phyloP scores from a whole-genome alignment of 2,888 invertebrate species.

The Amaurobius ferox region DNA sequence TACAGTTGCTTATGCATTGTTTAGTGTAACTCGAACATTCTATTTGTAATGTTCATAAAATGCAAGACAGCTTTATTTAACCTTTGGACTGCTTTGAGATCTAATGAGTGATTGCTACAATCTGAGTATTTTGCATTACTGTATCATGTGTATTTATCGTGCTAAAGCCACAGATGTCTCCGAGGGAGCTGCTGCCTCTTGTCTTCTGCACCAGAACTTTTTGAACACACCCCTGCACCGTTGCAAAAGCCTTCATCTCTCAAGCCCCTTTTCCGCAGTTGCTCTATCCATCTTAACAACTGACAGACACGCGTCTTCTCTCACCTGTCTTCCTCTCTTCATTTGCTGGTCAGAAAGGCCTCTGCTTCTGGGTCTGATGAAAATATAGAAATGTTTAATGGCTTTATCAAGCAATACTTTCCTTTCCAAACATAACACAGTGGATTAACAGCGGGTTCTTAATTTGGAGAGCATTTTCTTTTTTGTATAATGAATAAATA shows the following conservation, averaged over 20 bases:
- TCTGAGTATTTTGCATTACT: background rate
- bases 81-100: no score
- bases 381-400: no score
- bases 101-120: no score
- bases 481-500: no score
- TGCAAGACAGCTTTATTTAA: no score
- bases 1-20: no score
- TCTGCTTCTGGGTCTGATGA: background rate
- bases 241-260: constrained; percentile 22
- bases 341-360: background rate
- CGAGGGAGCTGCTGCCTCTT: constrained; percentile 20
- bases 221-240: constrained; percentile 31
- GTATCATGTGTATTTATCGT: background rate
- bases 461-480: no score
- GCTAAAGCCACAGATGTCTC: background rate
- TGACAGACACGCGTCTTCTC: constrained; percentile 41
- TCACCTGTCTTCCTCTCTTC: constrained; percentile 16
- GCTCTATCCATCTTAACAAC: background rate
- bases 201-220: constrained; percentile 46
- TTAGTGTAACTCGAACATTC: no score
- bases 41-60: no score
- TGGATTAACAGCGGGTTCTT: no score
- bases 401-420: no score
- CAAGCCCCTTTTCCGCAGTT: constrained; percentile 1
- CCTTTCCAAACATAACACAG: no score